phyloP scores from a whole-genome alignment of 1,140 invertebrate genomes.

The Sitodiplosis mosellana region DNA sequence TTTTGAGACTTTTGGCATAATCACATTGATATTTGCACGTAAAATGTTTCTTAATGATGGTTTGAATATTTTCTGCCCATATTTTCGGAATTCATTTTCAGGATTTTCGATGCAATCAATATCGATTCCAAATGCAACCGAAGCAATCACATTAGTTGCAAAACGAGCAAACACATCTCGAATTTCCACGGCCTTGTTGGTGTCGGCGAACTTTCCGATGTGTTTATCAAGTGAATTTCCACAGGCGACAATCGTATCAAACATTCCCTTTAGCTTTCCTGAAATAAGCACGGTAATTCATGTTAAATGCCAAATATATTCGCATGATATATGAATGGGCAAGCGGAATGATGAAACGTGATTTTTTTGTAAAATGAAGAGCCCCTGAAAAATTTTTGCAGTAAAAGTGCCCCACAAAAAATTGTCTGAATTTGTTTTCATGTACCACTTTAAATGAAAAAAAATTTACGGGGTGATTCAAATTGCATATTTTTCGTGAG shows the following conservation, averaged over 20 bases:
- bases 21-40: neutral
- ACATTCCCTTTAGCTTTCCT: constrained; percentile 31
- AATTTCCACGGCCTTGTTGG: constrained; percentile 18
- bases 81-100: constrained; percentile 7
- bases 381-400: too few relatives aligned
- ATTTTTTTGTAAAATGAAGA: too few relatives aligned
- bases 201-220: neutral
- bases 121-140: constrained; percentile 33
- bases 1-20: constrained; percentile 7
- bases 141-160: constrained; percentile 33
- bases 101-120: constrained; percentile 1
- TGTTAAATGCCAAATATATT: too few relatives aligned
- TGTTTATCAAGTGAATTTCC: neutral
- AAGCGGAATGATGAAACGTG: too few relatives aligned
- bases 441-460: too few relatives aligned
- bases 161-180: constrained; percentile 27
- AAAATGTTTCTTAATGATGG: neutral
- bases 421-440: too few relatives aligned
- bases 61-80: neutral
- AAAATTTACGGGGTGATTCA: too few relatives aligned
- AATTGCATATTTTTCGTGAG: too few relatives aligned
- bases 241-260: constrained; percentile 17
- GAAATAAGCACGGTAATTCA: too few relatives aligned
- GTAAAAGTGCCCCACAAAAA: too few relatives aligned
- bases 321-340: too few relatives aligned